These are phyloP conservation scores for Trilocha varians DNA, from an alignment of 2,888 invertebrate species.

Conservation along the genomic window DNA sequence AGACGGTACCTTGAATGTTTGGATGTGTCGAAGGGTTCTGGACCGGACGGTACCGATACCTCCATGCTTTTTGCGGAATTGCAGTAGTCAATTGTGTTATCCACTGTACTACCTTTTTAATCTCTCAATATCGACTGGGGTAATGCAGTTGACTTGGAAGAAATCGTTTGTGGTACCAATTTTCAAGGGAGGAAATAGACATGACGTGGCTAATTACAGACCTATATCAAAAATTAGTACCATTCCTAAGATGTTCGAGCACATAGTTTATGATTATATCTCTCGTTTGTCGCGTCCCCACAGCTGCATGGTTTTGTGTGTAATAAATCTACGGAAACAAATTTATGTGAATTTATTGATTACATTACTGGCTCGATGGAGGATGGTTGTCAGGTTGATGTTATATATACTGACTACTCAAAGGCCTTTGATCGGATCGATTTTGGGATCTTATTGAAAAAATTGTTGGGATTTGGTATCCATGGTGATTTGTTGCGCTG, in stretches of 20 bases:
- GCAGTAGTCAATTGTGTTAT: background rate
- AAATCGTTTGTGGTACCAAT: constrained; percentile 1
- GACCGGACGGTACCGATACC: constrained; percentile 2
- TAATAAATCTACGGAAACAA: too few species aligned
- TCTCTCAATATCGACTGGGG: background rate
- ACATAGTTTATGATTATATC: constrained; percentile 4
- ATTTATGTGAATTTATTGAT: too few species aligned
- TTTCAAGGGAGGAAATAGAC: constrained; percentile 3
- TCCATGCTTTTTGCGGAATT: background rate
- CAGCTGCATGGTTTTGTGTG: too few species aligned
- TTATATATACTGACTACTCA: too few species aligned
- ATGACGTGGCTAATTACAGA: constrained; percentile 1
- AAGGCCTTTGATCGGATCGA: too few species aligned
- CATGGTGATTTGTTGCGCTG: too few species aligned
- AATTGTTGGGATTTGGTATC: too few species aligned
- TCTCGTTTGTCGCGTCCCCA: background rate
- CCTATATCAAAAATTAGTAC: too few species aligned
- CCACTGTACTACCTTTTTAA: background rate
- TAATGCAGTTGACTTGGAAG: constrained; percentile 1
- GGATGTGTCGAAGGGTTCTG: background rate
- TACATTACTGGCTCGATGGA: too few species aligned
- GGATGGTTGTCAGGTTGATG: too few species aligned
- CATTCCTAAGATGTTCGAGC: too few species aligned
- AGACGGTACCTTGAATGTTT: background rate
- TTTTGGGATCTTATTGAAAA: too few species aligned